Conservation (phyloP, 2,113 vertebrate genomes). For the Steatornis caripensis region DNA sequence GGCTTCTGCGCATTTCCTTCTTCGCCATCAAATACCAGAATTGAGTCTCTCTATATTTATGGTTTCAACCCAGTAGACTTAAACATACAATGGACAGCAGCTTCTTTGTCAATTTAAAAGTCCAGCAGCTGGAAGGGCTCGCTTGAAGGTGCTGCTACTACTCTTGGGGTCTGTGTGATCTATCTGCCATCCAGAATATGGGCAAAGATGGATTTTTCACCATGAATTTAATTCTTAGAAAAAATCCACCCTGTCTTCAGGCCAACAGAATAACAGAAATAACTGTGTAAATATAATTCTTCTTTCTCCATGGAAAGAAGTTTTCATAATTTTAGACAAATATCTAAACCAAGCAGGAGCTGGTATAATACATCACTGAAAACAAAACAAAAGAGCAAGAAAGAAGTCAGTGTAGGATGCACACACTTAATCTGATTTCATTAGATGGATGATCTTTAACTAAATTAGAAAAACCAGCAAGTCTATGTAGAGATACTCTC, state of each 20-base stretch:
- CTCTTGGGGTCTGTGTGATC: accelerated
- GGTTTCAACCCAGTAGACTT: background rate
- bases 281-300: background rate
- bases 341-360: background rate
- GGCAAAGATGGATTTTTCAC: background rate
- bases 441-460: background rate
- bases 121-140: background rate
- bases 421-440: background rate
- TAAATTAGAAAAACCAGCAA: background rate
- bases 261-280: background rate
- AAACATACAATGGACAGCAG: background rate
- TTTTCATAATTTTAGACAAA: background rate
- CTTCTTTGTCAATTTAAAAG: background rate
- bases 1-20: background rate
- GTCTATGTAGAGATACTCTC: background rate
- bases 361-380: background rate
- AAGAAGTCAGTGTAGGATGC: background rate
- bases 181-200: accelerated
- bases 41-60: background rate
- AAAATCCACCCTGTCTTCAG: background rate
- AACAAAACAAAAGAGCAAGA: background rate
- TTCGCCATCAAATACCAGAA: background rate
- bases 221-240: background rate
- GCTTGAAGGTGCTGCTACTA: background rate
- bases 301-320: background rate